Conservation (phyloP, 2,888 invertebrate species). For the Sphaeridia pumilis region DNA sequence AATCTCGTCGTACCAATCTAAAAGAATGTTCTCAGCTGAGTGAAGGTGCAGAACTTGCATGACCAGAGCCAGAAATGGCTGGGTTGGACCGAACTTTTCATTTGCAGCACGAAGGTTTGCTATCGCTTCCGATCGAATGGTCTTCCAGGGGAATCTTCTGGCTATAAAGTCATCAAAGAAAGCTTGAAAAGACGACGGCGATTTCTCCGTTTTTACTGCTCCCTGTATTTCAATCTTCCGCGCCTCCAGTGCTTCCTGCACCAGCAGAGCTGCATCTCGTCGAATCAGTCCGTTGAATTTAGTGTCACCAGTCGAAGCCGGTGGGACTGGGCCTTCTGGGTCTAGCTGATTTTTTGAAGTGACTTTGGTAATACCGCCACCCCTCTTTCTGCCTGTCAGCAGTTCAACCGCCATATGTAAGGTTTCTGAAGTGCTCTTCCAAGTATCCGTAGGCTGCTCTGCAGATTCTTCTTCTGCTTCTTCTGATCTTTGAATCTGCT, state of each 20-base stretch:
- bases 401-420: conserved; percentile 45
- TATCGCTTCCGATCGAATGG: conserved; percentile 20
- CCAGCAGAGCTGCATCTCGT: conserved; percentile 44
- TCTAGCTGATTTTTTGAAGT: too few relatives aligned
- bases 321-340: not conserved
- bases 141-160: conserved; percentile 10
- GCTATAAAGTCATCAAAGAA: conserved; percentile 15
- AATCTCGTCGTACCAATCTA: not conserved
- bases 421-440: conserved; percentile 43
- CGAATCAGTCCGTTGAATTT: conserved; percentile 37
- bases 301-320: not conserved
- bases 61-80: conserved; percentile 6
- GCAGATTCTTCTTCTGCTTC: too few relatives aligned
- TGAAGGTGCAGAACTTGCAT: conserved; percentile 10
- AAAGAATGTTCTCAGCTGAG: conserved; percentile 13
- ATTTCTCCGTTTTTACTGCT: not conserved
- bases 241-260: conserved; percentile 44
- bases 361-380: not conserved
- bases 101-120: conserved; percentile 18
- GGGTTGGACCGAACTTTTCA: not conserved
- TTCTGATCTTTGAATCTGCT: too few relatives aligned
- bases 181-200: conserved; percentile 11
- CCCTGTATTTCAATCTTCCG: not conserved
- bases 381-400: conserved; percentile 11
- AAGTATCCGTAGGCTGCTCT: too few relatives aligned